A percentile compares a stretch with the other conserved stretches of the same genome.
These are phyloP conservation scores for Euproctis similis DNA, from an alignment of 2,888 invertebrate species.

Conservation along the genomic window DNA sequence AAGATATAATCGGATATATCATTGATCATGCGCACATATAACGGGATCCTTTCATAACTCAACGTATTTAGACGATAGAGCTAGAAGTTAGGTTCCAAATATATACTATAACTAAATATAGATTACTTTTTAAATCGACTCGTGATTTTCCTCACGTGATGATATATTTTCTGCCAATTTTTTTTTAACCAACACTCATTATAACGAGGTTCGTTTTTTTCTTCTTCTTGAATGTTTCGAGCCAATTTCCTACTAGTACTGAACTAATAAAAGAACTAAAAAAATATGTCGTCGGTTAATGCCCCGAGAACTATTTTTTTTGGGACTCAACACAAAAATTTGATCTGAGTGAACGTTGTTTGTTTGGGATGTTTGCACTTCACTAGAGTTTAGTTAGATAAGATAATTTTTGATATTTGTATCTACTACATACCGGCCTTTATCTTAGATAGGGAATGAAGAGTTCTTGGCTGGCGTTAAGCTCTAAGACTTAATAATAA, in stretches of 20 bases:
- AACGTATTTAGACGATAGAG: too few relatives aligned
- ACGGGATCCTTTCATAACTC: slow-evolving; percentile 17
- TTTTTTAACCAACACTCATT: slow-evolving; percentile 15
- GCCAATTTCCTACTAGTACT: slow-evolving; percentile 26
- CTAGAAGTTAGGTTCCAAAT: too few relatives aligned
- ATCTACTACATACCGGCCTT: slow-evolving; percentile 40
- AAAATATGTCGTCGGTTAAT: slow-evolving; percentile 26
- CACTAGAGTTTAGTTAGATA: slow-evolving; percentile 42
- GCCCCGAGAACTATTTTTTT: slow-evolving; percentile 21
- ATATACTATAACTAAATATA: too few relatives aligned
- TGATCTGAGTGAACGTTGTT: slow-evolving; percentile 30
- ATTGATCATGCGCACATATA: slow-evolving; percentile 19
- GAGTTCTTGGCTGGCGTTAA: slow-evolving; percentile 36
- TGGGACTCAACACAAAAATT: slow-evolving; percentile 12
- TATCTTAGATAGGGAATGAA: slow-evolving; percentile 49
- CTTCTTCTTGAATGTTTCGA: slow-evolving; percentile 23
- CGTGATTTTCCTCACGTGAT: slow-evolving; percentile 23
- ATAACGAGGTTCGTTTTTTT: slow-evolving; percentile 19
- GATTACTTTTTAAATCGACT: slow-evolving; percentile 13
- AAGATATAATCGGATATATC: slow-evolving; percentile 42
- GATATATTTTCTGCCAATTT: slow-evolving; percentile 28
- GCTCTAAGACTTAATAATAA: slow-evolving; percentile 42
- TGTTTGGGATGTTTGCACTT: slow-evolving; percentile 53
- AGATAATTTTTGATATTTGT: slow-evolving; percentile 60
- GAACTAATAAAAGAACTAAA: too few relatives aligned